Percentiles rank a stretch among this genome's conserved stretches.
These are phyloP conservation scores for Triplophysa rosa DNA, from an alignment of 2,113 vertebrate species.

Conservation along the genomic window DNA sequence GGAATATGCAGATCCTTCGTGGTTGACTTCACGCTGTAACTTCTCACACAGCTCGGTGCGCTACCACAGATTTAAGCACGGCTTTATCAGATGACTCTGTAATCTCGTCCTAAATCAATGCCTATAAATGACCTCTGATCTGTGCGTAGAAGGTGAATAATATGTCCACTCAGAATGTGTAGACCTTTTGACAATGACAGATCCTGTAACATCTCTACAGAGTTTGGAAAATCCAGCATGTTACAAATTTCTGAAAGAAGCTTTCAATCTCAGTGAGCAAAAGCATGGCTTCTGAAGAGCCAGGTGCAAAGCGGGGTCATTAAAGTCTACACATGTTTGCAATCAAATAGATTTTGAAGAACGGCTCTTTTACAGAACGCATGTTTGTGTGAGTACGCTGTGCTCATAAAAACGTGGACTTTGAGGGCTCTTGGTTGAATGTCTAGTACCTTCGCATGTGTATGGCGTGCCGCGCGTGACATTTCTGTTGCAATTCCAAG, in stretches of 20 bases:
- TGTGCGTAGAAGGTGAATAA: conserved; percentile 2
- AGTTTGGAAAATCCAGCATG: conserved; percentile 3
- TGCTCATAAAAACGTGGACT: not conserved
- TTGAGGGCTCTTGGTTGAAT: conserved; percentile 10
- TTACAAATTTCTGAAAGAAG: conserved; percentile 38
- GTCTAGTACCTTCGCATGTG: conserved; percentile 4
- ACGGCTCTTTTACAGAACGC: conserved; percentile 18
- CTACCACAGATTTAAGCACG: not conserved
- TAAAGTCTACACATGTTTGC: conserved; percentile 48
- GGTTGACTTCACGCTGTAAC: not conserved
- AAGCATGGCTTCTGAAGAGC: conserved; percentile 36
- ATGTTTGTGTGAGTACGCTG: not conserved
- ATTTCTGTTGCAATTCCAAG: conserved; percentile 36
- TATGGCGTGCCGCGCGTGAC: conserved; percentile 18
- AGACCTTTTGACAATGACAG: conserved; percentile 6
- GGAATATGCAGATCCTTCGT: not conserved
- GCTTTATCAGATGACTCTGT: not conserved
- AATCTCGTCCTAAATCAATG: not conserved
- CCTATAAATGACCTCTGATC: conserved; percentile 32
- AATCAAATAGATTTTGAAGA: conserved; percentile 38
- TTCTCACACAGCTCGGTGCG: not conserved
- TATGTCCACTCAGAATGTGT: conserved; percentile 5
- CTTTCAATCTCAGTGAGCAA: conserved; percentile 40
- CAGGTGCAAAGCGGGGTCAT: conserved; percentile 52
- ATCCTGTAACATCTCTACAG: conserved; percentile 30